Percentiles rank a stretch among this genome's conserved stretches.
phyloP scores from a whole-genome alignment of 2,797 vertebrate genomes.

The Artibeus lituratus region DNA sequence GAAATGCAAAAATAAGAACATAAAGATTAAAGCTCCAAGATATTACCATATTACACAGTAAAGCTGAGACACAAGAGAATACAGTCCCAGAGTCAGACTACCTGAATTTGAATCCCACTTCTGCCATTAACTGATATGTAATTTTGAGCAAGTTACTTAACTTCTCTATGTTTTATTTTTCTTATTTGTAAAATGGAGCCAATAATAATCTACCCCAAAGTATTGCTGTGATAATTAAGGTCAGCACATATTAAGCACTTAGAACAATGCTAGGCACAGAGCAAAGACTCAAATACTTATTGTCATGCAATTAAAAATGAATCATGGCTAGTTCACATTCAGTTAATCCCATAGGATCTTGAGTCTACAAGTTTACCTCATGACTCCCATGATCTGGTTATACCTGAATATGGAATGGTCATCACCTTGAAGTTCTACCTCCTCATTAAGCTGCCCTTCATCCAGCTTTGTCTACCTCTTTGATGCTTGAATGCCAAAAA shows the following conservation, averaged over 20 bases:
- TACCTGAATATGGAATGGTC: neutral
- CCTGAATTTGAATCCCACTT: neutral
- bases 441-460: neutral
- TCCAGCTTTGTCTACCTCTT: neutral
- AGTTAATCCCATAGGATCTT: neutral
- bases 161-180: neutral
- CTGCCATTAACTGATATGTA: neutral
- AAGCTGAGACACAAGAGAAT: neutral
- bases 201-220: neutral
- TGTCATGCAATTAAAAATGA: neutral
- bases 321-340: neutral
- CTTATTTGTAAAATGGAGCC: neutral
- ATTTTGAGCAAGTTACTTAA: neutral
- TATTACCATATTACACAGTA: neutral
- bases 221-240: neutral
- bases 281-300: neutral
- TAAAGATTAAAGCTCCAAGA: neutral
- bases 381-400: neutral
- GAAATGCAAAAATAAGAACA: neutral
- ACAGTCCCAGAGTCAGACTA: neutral
- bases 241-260: neutral
- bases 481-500: neutral
- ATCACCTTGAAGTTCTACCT: neutral
- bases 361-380: neutral
- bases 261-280: neutral